Evolutionary conservation across 2,888 invertebrate species (phyloP), one percentile per base, ranked within the genome.

Genomic region (Philereme vetulata): DNA sequence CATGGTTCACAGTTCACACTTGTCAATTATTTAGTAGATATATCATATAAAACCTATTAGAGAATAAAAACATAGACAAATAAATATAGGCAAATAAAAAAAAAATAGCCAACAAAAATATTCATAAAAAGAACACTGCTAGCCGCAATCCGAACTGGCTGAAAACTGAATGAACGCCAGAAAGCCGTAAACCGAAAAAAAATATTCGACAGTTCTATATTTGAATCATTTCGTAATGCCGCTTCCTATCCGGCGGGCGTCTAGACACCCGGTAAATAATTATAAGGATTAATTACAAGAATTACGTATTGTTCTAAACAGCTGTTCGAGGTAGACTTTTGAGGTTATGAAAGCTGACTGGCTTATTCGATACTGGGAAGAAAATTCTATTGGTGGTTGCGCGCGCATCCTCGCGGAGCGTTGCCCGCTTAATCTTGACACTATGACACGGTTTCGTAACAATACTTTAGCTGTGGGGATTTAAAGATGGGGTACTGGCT

Each of bases 291-390:
- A 64, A 69, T 62, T 71, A 67, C 72, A 70, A 72, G 70, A 72
- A 72, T 67, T 38, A 38, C 71, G 64, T 64, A 67, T 67, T 75
- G 70, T 60, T 55, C 72, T 62, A 70, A 90, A 88, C 91, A 91
- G 91, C 91, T 91, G 91, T 88, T 90, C 74, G 71, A 66, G 66
- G 68, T 72, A 68, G 62, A 43, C 8, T 66, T 86, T 89, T 85
- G 82, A 91, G 91, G 90, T 91, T 91, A 91, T 81, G 84, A 84
- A 81, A 81, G 81, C 77, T 85, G 86, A 87, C 86, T 86, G 76
- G 80, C 80, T 62, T 75, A 87, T 88, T 90, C 91, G 80, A 91
- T 91, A 86, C 76, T 75, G 68, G 64, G 69, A 69, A 74, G 77
- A 76, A 76, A 77, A 63, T 76, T 75, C 72, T 73, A 71, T 72